Evolutionary conservation across 2,888 invertebrate genomes (phyloP).

Genomic region (Corbicula japonica): DNA sequence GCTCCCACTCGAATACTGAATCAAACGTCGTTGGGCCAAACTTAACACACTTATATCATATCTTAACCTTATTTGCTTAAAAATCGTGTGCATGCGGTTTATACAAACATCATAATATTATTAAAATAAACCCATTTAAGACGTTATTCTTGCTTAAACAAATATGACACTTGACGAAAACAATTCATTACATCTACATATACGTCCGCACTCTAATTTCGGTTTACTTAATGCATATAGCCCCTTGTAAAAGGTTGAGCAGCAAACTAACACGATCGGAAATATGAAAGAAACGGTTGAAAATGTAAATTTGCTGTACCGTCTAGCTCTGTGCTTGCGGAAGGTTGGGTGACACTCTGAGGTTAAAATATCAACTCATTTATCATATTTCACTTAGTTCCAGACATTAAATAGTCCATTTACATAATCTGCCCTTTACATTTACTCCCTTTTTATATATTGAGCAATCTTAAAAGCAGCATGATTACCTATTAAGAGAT

Average conservation of each 20-base stretch:
- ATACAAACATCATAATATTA: constrained; percentile 32
- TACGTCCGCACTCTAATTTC: neutral
- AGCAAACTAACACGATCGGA: no score
- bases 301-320: constrained; percentile 31
- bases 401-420: no score
- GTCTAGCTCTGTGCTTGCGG: neutral
- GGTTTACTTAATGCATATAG: constrained; percentile 13
- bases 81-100: constrained; percentile 3
- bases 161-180: constrained; percentile 41
- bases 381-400: no score
- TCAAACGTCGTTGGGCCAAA: no score
- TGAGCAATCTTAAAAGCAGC: no score
- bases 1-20: no score
- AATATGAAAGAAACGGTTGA: constrained; percentile 15
- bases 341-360: neutral
- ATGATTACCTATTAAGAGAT: no score
- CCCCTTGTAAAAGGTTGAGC: no score
- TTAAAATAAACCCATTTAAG: constrained; percentile 43
- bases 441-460: no score
- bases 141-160: constrained; percentile 9
- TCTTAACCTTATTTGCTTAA: no score
- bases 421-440: no score
- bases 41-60: no score
- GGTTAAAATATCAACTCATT: constrained; percentile 17
- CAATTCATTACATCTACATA: constrained; percentile 18